Percentiles rank a stretch among this genome's conserved stretches.
Conservation (phyloP, 92 coral and sea anemone species). For the Anthopleura xanthogrammica region DNA sequence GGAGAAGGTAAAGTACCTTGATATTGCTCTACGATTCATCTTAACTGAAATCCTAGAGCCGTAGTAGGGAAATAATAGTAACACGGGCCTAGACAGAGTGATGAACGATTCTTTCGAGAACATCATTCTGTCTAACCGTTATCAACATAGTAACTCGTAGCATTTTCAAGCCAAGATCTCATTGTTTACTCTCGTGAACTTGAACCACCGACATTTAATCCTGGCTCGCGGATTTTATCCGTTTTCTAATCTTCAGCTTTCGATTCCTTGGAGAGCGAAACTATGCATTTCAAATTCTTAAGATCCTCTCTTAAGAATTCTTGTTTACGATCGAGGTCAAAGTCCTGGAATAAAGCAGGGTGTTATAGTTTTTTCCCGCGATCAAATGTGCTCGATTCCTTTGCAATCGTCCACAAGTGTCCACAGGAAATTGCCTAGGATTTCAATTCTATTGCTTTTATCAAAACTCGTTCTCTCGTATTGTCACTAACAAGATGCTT, state of each 20-base stretch:
- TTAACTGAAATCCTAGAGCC: neutral
- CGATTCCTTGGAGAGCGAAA: slow-evolving; percentile 16
- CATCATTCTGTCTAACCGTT: neutral
- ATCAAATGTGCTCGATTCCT: neutral
- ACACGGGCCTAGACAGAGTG: neutral
- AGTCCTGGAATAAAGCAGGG: neutral
- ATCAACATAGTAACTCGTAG: neutral
- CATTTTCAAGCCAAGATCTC: slow-evolving; percentile 9
- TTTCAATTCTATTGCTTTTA: neutral
- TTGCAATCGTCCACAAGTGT: neutral
- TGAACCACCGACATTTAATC: slow-evolving; percentile 21
- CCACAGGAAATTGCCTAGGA: neutral
- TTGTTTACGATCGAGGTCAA: neutral
- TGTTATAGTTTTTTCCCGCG: neutral
- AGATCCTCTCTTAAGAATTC: neutral
- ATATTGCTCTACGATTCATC: neutral
- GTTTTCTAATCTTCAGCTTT: slow-evolving; percentile 14
- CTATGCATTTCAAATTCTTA: slow-evolving; percentile 19
- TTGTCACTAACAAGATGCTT: neutral
- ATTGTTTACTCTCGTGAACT: slow-evolving; percentile 27
- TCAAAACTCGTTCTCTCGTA: neutral
- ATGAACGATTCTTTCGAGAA: neutral
- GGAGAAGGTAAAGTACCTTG: slow-evolving; percentile 58
- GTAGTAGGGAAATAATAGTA: neutral
- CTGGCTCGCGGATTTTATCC: neutral